These are phyloP conservation scores for Limanda limanda DNA, from an alignment of 2,113 vertebrate species.

Conservation along the genomic window DNA sequence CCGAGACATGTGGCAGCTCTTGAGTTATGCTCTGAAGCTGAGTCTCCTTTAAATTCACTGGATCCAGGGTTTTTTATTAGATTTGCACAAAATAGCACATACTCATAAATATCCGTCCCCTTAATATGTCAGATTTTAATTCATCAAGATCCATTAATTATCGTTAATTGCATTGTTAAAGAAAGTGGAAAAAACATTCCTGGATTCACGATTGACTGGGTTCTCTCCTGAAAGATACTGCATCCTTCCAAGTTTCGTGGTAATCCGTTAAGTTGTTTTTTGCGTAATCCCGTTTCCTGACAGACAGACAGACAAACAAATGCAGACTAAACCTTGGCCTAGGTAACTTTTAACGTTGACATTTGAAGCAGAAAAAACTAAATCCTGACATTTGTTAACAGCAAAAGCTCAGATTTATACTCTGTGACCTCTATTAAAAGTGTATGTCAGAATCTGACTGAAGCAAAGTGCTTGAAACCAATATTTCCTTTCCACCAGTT, in stretches of 20 bases:
- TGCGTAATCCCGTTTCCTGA: no score
- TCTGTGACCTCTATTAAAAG: conserved; percentile 32
- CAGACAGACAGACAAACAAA: background rate
- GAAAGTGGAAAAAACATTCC: no score
- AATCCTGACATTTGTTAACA: background rate
- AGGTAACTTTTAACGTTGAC: no score
- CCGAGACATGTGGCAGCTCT: background rate
- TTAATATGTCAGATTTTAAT: no score
- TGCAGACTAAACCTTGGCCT: background rate
- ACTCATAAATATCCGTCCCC: background rate
- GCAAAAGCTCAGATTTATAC: background rate
- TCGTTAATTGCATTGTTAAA: no score
- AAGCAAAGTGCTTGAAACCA: conserved; percentile 23
- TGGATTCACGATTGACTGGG: no score
- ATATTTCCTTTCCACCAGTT: conserved; percentile 21
- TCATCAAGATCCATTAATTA: no score
- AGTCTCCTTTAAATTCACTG: background rate
- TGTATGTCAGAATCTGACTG: conserved; percentile 25
- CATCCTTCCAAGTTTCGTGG: no score
- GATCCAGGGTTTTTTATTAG: background rate
- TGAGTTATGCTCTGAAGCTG: no score
- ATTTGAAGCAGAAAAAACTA: background rate
- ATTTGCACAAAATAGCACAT: no score
- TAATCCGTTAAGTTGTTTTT: no score
- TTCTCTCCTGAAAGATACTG: no score